phyloP scores from a whole-genome alignment of 2,797 vertebrate species.

The Aplochiton taeniatus region DNA sequence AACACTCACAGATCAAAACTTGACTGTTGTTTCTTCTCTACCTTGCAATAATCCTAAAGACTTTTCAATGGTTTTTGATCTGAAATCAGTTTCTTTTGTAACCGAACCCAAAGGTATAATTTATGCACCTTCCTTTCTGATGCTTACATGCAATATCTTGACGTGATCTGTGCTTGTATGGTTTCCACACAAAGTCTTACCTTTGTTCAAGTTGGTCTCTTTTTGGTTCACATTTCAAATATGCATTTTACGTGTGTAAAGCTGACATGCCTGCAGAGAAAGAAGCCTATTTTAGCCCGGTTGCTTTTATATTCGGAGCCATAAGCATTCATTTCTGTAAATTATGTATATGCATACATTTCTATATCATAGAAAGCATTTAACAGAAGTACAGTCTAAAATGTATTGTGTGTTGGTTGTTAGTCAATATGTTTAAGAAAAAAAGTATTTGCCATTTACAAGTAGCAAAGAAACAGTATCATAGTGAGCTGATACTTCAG shows the following conservation, averaged over 20 bases:
- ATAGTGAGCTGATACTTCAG: no score
- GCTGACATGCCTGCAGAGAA: constrained; percentile 37
- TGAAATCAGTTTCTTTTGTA: constrained; percentile 24
- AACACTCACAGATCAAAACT: constrained; percentile 42
- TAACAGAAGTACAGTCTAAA: constrained; percentile 21
- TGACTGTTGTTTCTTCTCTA: constrained; percentile 26
- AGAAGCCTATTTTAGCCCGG: constrained; percentile 48
- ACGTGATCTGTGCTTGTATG: constrained; percentile 33
- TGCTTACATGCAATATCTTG: constrained; percentile 57
- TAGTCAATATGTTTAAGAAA: constrained; percentile 6
- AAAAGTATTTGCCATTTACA: constrained; percentile 22
- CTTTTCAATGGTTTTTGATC: no score
- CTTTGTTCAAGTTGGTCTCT: constrained; percentile 30
- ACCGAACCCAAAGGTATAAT: constrained; percentile 30
- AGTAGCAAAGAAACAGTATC: no score
- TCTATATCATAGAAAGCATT: constrained; percentile 28
- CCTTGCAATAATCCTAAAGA: constrained; percentile 53
- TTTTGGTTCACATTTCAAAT: neutral
- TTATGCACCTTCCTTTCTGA: constrained; percentile 65
- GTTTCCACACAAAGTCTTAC: constrained; percentile 52
- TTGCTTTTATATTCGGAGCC: constrained; percentile 46
- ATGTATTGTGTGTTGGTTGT: constrained; percentile 25
- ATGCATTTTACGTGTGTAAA: constrained; percentile 47
- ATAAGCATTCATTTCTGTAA: constrained; percentile 52
- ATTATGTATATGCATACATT: constrained; percentile 45